Percentiles rank a stretch among this genome's conserved stretches.
Evolutionary conservation across 2,113 vertebrate species (phyloP).

Genomic region (Bagarius yarrelli): DNA sequence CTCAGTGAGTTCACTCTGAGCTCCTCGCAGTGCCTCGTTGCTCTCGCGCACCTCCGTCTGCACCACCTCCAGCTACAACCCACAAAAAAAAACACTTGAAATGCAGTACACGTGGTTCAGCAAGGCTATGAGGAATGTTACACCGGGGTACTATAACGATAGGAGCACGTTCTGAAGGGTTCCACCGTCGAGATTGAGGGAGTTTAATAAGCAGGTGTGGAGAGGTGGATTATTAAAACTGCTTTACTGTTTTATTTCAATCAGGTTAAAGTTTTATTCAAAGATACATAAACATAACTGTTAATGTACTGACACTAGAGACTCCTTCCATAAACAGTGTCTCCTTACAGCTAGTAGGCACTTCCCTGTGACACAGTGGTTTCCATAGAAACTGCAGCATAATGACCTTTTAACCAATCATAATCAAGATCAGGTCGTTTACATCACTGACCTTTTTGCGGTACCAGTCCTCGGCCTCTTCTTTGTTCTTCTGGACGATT

Average conservation of each 20-base stretch:
- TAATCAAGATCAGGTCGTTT: neutral
- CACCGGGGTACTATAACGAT: neutral
- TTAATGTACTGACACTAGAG: neutral
- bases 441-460: slow-evolving; percentile 70
- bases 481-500: slow-evolving; percentile 77
- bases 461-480: slow-evolving; percentile 76
- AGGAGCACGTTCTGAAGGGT: neutral
- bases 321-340: neutral
- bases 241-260: neutral
- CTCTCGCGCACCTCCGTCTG: slow-evolving; percentile 73
- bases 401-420: neutral
- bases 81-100: neutral
- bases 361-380: neutral
- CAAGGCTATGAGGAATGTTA: slow-evolving; percentile 10
- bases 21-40: slow-evolving; percentile 68
- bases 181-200: neutral
- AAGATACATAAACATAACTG: neutral
- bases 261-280: neutral
- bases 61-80: slow-evolving; percentile 68
- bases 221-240: neutral
- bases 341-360: neutral
- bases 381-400: neutral
- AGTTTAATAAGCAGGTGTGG: neutral
- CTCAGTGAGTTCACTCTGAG: slow-evolving; percentile 71
- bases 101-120: neutral